Percentiles rank a stretch among this genome's conserved stretches.
Evolutionary conservation across 2,888 invertebrate species (phyloP).

Genomic region (Steromphala cineraria): DNA sequence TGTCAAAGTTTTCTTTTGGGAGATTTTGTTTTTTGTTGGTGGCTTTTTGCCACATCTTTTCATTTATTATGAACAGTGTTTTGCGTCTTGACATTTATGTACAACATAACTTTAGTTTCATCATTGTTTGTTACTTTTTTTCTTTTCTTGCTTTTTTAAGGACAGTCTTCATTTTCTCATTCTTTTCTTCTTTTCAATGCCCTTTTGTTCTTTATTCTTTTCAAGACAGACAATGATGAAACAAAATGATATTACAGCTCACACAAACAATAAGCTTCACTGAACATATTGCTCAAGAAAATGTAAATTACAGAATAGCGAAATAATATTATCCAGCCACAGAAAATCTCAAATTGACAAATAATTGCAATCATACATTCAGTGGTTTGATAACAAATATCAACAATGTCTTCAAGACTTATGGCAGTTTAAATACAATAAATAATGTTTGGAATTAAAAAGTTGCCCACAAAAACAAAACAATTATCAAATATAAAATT

Average conservation of each 20-base stretch:
- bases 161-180: slow-evolving; percentile 25
- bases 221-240: slow-evolving; percentile 3
- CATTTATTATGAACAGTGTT: slow-evolving; percentile 14
- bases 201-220: slow-evolving; percentile 24
- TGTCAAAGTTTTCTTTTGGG: neutral
- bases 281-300: neutral
- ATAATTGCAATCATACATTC: too few species aligned
- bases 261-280: neutral
- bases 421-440: too few species aligned
- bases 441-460: too few species aligned
- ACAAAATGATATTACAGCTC: neutral
- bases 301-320: neutral
- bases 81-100: neutral
- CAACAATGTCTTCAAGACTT: too few species aligned
- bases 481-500: too few species aligned
- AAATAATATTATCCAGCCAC: too few species aligned
- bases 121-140: slow-evolving; percentile 22
- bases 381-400: too few species aligned
- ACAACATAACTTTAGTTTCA: neutral
- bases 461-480: too few species aligned
- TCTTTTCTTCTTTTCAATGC: slow-evolving; percentile 23
- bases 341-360: too few species aligned
- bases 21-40: slow-evolving; percentile 38
- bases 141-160: slow-evolving; percentile 26
- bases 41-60: slow-evolving; percentile 55